Evolutionary conservation across 2,113 vertebrate genomes (phyloP), one percentile per base, ranked within the genome.

Genomic region (Hypanus sabinus): DNA sequence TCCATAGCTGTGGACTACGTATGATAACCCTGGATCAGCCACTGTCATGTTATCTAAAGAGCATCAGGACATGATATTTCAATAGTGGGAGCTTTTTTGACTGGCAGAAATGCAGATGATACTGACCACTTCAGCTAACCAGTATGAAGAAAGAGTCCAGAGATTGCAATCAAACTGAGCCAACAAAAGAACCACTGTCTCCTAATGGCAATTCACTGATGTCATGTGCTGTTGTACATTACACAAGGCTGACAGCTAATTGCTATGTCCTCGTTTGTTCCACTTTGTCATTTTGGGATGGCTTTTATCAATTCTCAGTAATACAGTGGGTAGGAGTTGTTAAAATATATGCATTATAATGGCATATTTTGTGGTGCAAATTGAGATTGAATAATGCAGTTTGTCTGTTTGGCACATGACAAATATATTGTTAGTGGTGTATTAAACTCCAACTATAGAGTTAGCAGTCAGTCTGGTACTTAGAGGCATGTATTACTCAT

Each of bases 141-240:
- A 16, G 20, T 93, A 5, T 46, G 36, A 93, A 93, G 10, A 73
- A 38, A 46, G 55, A 36, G 36, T 93, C 91, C 55, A 93, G 70
- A 73, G 91, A 93, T 93, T 46, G 70, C 91, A 93, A 93, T 73
- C 65, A 73, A 93, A 93, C 46, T 30, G 70, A 93, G 9, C 36
- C 5, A 93, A 93, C 91, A 93, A 93, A 73, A 93, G 91, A 93
- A 73, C 68, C 70, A 93, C 36, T 93, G 91, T 93, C 70, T 93
- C 91, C 11, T 30, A 93, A 73, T 24, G 24, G 68, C 36, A 75
- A 93, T 75, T 93, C 68, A 75, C 55, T 93, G 68, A 93, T 93
- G 91, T 75, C 68, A 73, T 93, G 30, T 30, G 68, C 91, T 93
- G 12, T 46, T 55, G 22, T 10, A 55, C 70, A 93, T 93, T 93